Evolutionary conservation across 1,140 invertebrate species (phyloP), one percentile per base, ranked within the genome.

Genomic region (Achroia grisella): DNA sequence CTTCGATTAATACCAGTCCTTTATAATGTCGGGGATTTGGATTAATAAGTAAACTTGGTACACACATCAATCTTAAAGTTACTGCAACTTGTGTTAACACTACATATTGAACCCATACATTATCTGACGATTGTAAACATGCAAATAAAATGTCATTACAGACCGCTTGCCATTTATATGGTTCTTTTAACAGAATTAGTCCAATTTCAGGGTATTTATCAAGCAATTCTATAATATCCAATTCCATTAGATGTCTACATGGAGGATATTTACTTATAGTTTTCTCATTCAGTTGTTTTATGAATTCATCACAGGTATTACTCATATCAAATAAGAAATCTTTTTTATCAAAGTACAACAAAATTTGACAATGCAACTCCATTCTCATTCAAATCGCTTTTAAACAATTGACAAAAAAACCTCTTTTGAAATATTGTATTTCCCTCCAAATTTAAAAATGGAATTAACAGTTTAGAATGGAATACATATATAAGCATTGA

Each of bases 291-390:
- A 75, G 48, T 29, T 65, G 15, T 42, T 69, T 51, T 44, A 80
- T 39, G 46, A 71, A 81, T 31, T 47, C 28, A 42, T 62, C 50
- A 49, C 76, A 81, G 6, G 33, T 31, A 41, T 46, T 43, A 48
- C 65, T 73, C 71, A 84, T 79, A 8, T 67, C 43, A 15, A 15
- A 9, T 45, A 79, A 52, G 44, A 62, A 52, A 41, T 55, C 52
- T 55, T 57, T 73, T 57, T 49, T 67, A 14, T 80, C 74, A 14
- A 84, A 64, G 49, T 78, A 84, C 36, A 80, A 57, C 62, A 84
- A 67, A 44, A 79, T 52, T 33, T 72, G 40, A 13, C 50, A 62
- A n/a, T 48, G 48, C 11, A 63, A 39, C 39, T 77, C 49, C 63
- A 70, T 73, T n/a, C n/a, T n/a, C n/a, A n/a, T n/a, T n/a, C n/a